Percentiles rank a stretch among this genome's conserved stretches.
These are phyloP conservation scores for Subacronicta megacephala DNA, from an alignment of 2,888 invertebrate species.

Conservation along the genomic window DNA sequence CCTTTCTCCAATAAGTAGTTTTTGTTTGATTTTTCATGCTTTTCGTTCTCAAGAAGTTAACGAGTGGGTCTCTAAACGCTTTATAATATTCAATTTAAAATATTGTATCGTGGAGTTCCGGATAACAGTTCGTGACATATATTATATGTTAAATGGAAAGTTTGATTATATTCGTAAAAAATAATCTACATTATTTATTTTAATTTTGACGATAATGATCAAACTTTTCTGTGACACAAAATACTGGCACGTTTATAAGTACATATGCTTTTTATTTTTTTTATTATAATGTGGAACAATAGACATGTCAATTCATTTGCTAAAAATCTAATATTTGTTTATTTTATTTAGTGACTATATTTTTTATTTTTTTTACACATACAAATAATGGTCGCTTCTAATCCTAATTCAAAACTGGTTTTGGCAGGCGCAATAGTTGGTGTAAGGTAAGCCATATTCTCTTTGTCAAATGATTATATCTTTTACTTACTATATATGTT, in stretches of 20 bases:
- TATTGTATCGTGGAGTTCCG: too few species aligned
- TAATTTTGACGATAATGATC: too few species aligned
- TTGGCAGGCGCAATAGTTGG: not conserved
- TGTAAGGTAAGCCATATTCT: not conserved
- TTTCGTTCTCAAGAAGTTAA: too few species aligned
- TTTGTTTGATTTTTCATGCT: too few species aligned
- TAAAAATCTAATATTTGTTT: not conserved
- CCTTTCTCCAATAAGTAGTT: conserved; percentile 30
- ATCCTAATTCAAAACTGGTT: not conserved
- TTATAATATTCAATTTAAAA: too few species aligned
- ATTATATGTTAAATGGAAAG: too few species aligned
- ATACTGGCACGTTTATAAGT: not conserved
- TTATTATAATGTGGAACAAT: not conserved
- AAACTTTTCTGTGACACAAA: not conserved
- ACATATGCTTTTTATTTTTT: not conserved
- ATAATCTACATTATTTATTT: too few species aligned
- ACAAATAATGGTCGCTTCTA: not conserved
- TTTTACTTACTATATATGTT: too few species aligned
- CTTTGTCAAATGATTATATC: not conserved
- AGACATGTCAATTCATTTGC: not conserved
- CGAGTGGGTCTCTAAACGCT: too few species aligned
- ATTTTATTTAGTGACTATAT: not conserved
- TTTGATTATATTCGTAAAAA: too few species aligned
- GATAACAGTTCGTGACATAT: too few species aligned
- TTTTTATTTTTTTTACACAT: not conserved